Evolutionary conservation across 2,888 invertebrate genomes (phyloP), one percentile per base, ranked within the genome.

Genomic region (Microctonus brassicae): DNA sequence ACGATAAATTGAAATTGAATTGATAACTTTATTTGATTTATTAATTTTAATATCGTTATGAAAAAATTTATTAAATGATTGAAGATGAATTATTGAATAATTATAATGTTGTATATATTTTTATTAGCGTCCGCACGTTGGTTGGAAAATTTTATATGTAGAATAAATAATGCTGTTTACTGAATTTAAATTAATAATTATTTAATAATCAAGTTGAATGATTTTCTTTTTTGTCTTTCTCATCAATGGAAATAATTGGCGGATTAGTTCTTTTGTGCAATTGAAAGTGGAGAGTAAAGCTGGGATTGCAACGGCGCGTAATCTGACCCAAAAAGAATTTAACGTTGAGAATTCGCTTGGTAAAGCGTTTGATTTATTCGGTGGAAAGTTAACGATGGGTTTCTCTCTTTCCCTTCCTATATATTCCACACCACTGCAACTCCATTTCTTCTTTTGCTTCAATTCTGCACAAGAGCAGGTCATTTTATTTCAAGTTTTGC

Each of bases 341-440:
- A 67, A 69, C 64, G 57, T 72, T 34, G 39, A 61, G 58, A 62
- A 68, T 64, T 64, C 63, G 57, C 22, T 65, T 34, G 55, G 63
- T 29, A 42, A 62, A 34, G 58, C 39, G 53, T 64, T 63, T 66
- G 69, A 75, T 75, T 74, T 70, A 74, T 74, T 73, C 69, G 70
- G 57, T 66, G 36, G 68, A 75, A 72, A 73, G 62, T 70, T 65
- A 58, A 55, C 55, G 68, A 29, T 61, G 63, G 67, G 66, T 55
- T 55, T 55, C 34, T 55, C 39, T 69, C 17, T 53, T 65, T 65
- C 64, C 60, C 6, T 65, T 11, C 24, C 36, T 62, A 47, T 47
- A 47, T 47, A 29, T 33, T 53, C 34, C 11, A 39, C 55, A 65
- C 7, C 47, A 17, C 34, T 64, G 26, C 64, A 67, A 34, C 47